Conservation (phyloP, 2,113 vertebrate genomes). For the Clarias batrachus region DNA sequence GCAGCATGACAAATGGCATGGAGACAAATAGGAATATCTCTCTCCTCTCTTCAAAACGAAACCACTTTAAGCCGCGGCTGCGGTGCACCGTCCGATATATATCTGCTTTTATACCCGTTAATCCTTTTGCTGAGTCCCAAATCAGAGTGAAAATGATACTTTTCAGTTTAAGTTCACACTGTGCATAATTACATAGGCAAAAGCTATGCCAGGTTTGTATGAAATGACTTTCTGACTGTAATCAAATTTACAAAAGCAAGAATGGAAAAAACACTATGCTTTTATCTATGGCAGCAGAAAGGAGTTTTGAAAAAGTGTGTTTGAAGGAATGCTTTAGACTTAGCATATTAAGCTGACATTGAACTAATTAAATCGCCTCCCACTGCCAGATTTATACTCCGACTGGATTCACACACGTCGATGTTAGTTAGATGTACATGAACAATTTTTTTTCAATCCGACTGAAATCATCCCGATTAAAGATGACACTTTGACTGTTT, state of each 20-base stretch:
- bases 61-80: neutral
- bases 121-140: neutral
- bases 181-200: neutral
- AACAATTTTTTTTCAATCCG: too few species aligned
- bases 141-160: neutral
- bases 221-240: neutral
- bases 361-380: neutral
- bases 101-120: neutral
- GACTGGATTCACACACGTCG: neutral
- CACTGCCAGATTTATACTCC: neutral
- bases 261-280: neutral
- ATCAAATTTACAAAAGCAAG: neutral
- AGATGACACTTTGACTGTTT: too few species aligned
- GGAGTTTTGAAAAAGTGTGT: neutral
- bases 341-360: neutral
- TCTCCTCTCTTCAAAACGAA: conserved; percentile 32
- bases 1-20: conserved; percentile 52
- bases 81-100: neutral
- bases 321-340: neutral
- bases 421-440: too few species aligned
- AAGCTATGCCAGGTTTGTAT: neutral
- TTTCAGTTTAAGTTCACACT: neutral
- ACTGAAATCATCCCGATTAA: too few species aligned
- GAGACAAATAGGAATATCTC: conserved; percentile 43
- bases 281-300: neutral